Evolutionary conservation across 2,888 invertebrate species (phyloP), one percentile per base, ranked within the genome.

Genomic region (Molorchus minor): DNA sequence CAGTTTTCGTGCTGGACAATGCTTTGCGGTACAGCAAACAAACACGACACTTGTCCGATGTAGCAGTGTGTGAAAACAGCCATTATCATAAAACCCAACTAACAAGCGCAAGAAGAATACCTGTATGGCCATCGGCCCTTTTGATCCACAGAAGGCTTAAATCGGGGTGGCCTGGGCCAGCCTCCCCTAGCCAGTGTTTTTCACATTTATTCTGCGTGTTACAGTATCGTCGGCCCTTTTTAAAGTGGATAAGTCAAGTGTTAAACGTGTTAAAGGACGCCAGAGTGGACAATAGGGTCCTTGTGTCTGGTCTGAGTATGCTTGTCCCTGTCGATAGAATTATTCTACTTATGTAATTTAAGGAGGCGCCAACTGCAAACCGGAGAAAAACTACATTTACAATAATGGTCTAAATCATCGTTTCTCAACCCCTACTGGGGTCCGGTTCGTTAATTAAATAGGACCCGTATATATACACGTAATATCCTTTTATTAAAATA

Each of bases 171-270:
- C n/a, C n/a, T n/a, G n/a, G n/a, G n/a, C n/a, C n/a, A n/a, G n/a
- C n/a, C n/a, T n/a, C n/a, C n/a, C n/a, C n/a, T 69, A 67, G 71
- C 61, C 70, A 64, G 40, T 60, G 56, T 61, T 62, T 63, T 33
- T 25, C 51, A 21, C 47, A 45, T 30, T 60, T 56, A n/a, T n/a
- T n/a, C 58, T 53, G 36, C 43, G 57, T 66, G 56, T 43, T 45
- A 56, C 45, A 46, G 49, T 56, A 43, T 38, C 51, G 41, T 52
- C 64, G 62, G 64, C 56, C 36, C 53, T 44, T 60, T 60, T 65
- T n/a, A 51, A 61, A 47, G 56, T 49, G 68, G 58, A 64, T 67
- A 71, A 73, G 67, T 75, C 75, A 71, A 71, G 72, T 75, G 74
- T 74, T 74, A 75, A 75, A 66, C 68, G 70, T 65, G 68, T 71